Conservation (phyloP, 2,888 invertebrate species). For the Drosophila greeni region DNA sequence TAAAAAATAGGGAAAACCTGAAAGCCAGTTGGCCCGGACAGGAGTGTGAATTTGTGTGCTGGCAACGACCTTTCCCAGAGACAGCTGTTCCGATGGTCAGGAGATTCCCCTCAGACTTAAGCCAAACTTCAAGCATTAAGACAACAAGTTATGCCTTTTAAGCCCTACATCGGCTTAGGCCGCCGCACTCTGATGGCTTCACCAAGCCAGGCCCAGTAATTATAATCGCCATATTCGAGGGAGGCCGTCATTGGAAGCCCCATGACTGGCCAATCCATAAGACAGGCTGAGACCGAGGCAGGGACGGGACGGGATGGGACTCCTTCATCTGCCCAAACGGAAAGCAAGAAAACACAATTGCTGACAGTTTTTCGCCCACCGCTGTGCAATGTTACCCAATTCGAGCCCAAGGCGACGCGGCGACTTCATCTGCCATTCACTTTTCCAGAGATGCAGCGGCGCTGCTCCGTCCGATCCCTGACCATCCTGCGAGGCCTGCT, state of each 20-base stretch:
- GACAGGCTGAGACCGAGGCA: constrained; percentile 8
- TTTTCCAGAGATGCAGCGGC: constrained; percentile 47
- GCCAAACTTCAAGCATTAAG: neutral
- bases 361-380: constrained; percentile 48
- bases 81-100: constrained; percentile 39
- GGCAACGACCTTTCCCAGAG: constrained; percentile 53
- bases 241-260: constrained; percentile 15
- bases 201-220: constrained; percentile 40
- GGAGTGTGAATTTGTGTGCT: constrained; percentile 47
- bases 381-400: constrained; percentile 57
- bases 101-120: neutral
- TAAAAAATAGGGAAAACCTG: constrained; percentile 24
- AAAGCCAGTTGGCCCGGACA: constrained; percentile 47
- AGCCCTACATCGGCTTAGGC: neutral
- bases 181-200: neutral
- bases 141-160: constrained; percentile 1
- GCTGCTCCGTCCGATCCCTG: constrained; percentile 31
- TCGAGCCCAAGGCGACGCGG: constrained; percentile 51
- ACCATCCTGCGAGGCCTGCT: constrained; percentile 52
- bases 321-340: constrained; percentile 19
- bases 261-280: constrained; percentile 43
- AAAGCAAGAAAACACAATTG: constrained; percentile 38
- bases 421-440: constrained; percentile 65
- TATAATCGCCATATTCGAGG: constrained; percentile 49
- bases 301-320: constrained; percentile 14